Evolutionary conservation across 1,140 invertebrate species (phyloP).

Genomic region (Drosophila funebris): DNA sequence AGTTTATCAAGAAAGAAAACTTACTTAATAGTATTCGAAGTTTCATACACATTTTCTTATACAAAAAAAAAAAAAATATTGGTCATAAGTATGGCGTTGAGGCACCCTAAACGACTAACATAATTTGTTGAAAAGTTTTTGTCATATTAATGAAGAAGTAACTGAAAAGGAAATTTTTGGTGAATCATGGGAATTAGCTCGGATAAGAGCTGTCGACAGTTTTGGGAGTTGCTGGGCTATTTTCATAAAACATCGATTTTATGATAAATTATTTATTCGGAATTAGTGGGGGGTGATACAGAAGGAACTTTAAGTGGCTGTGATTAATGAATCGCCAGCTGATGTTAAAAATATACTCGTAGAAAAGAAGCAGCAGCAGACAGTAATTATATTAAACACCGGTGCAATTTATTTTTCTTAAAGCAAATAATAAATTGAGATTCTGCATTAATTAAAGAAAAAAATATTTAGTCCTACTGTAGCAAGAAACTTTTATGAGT

Average conservation of each 20-base stretch:
- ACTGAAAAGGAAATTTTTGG: conserved; percentile 51
- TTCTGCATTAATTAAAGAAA: too few species aligned
- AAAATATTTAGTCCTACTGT: too few species aligned
- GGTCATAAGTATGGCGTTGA: too few species aligned
- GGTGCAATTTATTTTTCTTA: not conserved
- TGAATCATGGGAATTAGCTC: conserved; percentile 74
- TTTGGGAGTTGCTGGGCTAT: not conserved
- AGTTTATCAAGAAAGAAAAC: conserved; percentile 18
- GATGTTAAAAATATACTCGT: conserved; percentile 14
- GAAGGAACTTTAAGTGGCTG: conserved; percentile 53
- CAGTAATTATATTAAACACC: conserved; percentile 17
- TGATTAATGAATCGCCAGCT: conserved; percentile 63
- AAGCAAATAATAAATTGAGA: too few species aligned
- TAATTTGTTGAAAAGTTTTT: conserved; percentile 78
- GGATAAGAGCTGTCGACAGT: conserved; percentile 59
- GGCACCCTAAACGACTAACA: conserved; percentile 60
- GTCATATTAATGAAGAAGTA: conserved; percentile 78
- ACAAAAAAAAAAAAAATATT: conserved; percentile 12
- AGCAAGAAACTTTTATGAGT: too few species aligned
- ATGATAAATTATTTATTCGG: conserved; percentile 75
- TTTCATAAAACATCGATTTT: conserved; percentile 68
- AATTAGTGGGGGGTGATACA: conserved; percentile 10
- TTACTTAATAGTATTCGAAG: conserved; percentile 5
- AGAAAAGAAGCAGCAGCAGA: conserved; percentile 36
- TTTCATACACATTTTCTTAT: not conserved